Conservation (phyloP, 2,113 vertebrate genomes). For the Cyprinodon brontotheroides region DNA sequence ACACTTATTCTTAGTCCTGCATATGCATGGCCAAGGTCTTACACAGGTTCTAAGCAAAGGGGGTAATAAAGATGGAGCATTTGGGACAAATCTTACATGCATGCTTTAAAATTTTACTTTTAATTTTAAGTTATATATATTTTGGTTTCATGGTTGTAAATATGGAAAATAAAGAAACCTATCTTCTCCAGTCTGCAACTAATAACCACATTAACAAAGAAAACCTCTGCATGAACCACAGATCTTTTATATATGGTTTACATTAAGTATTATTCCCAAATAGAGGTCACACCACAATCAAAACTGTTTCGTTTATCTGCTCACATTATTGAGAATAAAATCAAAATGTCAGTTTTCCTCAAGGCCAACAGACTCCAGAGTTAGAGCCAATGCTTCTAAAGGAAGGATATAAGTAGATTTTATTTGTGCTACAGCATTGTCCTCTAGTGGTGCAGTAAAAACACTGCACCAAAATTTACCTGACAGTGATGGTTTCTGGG, state of each 20-base stretch:
- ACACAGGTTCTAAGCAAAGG: constrained; percentile 23
- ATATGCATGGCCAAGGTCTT: constrained; percentile 62
- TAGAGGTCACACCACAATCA: not conserved
- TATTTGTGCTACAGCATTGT: constrained; percentile 72
- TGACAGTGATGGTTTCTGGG: constrained; percentile 92
- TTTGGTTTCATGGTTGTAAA: not conserved
- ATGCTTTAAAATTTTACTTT: constrained; percentile 15
- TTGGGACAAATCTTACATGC: constrained; percentile 6
- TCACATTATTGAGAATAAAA: not conserved
- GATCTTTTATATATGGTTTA: not conserved
- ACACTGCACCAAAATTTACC: constrained; percentile 71
- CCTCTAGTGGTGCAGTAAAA: constrained; percentile 75
- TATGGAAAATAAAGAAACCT: not conserved
- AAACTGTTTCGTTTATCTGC: not conserved
- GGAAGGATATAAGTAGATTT: not conserved
- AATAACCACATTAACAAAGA: not conserved
- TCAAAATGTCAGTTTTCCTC: fast-evolving
- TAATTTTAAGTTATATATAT: constrained; percentile 19
- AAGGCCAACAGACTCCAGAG: not conserved
- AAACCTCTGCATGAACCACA: not conserved
- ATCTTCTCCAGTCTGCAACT: not conserved
- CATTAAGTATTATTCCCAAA: not conserved
- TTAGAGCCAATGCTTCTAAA: no score
- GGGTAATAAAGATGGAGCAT: constrained; percentile 14
- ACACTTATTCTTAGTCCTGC: constrained; percentile 53